phyloP scores from a whole-genome alignment of 2,888 invertebrate genomes.

The Chloromyia formosa region DNA sequence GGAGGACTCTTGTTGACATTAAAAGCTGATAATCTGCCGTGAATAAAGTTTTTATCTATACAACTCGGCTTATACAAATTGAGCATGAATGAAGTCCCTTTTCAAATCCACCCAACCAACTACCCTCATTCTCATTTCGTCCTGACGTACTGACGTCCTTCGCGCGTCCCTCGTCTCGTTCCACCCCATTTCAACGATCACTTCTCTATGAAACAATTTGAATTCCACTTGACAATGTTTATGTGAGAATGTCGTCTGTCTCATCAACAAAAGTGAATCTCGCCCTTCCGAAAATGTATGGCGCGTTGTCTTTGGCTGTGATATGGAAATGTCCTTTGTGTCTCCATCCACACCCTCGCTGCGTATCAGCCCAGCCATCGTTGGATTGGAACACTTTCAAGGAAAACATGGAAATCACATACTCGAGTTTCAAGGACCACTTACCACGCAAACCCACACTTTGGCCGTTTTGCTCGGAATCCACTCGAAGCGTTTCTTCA shows the following conservation, averaged over 20 bases:
- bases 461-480: not conserved
- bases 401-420: constrained; percentile 46
- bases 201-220: constrained; percentile 46
- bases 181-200: constrained; percentile 34
- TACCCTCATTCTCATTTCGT: not conserved
- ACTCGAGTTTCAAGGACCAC: constrained; percentile 48
- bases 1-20: constrained; percentile 17
- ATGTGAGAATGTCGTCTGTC: constrained; percentile 39
- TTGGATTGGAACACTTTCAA: not conserved
- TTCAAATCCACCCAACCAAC: constrained; percentile 7
- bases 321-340: not conserved
- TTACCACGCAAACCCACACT: constrained; percentile 33
- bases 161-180: constrained; percentile 1
- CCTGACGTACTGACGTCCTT: too few species aligned
- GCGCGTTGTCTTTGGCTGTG: too few species aligned
- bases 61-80: constrained; percentile 19
- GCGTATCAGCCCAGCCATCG: not conserved
- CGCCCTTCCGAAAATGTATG: not conserved
- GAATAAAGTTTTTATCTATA: constrained; percentile 28
- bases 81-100: constrained; percentile 40
- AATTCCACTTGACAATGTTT: constrained; percentile 47
- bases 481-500: not conserved
- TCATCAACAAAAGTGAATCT: constrained; percentile 46
- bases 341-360: not conserved
- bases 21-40: constrained; percentile 42